phyloP scores from a whole-genome alignment of 2,113 vertebrate genomes.

The Turdus rufiventris region DNA sequence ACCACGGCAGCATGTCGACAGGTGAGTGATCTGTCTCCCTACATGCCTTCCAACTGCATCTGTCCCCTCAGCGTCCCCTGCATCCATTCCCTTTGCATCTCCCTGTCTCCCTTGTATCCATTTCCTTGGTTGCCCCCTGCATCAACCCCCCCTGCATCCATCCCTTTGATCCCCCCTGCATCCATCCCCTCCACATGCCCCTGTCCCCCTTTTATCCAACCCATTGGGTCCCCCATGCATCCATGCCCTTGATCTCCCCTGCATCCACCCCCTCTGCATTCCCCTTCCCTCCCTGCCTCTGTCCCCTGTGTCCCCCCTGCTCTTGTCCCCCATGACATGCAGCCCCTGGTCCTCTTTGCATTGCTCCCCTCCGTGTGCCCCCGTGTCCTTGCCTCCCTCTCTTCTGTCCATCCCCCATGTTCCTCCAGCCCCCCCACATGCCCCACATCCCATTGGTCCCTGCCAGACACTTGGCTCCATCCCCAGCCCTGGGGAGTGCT shows the following conservation, averaged over 20 bases:
- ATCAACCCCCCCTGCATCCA: not conserved
- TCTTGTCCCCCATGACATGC: not conserved
- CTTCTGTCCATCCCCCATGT: not conserved
- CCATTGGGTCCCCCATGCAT: not conserved
- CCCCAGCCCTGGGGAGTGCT: not conserved
- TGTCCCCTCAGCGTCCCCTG: not conserved
- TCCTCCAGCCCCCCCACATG: not conserved
- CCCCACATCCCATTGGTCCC: not conserved
- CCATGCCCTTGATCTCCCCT: too few species aligned
- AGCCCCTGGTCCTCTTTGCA: not conserved
- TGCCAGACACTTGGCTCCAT: not conserved
- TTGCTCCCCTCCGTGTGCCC: not conserved
- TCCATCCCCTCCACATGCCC: not conserved
- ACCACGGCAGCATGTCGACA: constrained; percentile 75
- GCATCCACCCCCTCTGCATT: not conserved
- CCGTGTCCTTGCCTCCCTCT: not conserved
- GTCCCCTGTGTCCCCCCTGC: not conserved
- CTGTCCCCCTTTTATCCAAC: too few species aligned
- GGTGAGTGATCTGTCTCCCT: constrained; percentile 49
- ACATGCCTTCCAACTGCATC: not conserved
- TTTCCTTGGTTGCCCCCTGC: not conserved
- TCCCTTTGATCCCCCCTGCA: too few species aligned
- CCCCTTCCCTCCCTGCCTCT: not conserved
- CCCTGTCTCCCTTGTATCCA: not conserved
- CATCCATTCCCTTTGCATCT: not conserved